phyloP scores from a whole-genome alignment of 2,113 vertebrate genomes.

The Chaetops frenatus region DNA sequence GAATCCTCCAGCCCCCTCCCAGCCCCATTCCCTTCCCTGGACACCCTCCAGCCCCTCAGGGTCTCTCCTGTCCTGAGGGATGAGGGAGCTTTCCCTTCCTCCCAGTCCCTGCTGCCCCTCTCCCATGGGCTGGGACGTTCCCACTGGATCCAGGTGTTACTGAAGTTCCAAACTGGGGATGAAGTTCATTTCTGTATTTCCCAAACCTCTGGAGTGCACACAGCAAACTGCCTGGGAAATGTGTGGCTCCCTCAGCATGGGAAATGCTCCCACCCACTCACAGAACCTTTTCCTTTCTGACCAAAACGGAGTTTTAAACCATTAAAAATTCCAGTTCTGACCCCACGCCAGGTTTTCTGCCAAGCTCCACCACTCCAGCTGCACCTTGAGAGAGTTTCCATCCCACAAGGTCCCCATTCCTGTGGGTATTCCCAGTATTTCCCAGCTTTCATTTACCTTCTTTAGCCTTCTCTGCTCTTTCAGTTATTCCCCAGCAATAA shows the following conservation, averaged over 20 bases:
- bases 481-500: accelerated
- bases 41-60: background rate
- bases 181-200: background rate
- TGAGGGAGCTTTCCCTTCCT: background rate
- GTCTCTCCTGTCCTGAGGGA: background rate
- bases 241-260: accelerated
- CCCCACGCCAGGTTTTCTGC: background rate
- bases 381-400: background rate
- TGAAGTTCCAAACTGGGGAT: background rate
- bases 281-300: background rate
- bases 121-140: background rate
- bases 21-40: no score
- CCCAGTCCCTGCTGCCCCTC: background rate
- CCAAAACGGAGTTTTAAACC: background rate
- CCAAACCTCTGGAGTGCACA: background rate
- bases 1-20: background rate
- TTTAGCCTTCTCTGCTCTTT: background rate
- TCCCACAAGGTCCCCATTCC: no score
- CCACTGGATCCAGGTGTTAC: accelerated
- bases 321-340: background rate
- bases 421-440: background rate
- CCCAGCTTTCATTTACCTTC: background rate
- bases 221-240: background rate
- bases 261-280: background rate
- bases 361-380: background rate